Conservation (phyloP, 2,797 vertebrate genomes). For the Catostomus latipinnis region DNA sequence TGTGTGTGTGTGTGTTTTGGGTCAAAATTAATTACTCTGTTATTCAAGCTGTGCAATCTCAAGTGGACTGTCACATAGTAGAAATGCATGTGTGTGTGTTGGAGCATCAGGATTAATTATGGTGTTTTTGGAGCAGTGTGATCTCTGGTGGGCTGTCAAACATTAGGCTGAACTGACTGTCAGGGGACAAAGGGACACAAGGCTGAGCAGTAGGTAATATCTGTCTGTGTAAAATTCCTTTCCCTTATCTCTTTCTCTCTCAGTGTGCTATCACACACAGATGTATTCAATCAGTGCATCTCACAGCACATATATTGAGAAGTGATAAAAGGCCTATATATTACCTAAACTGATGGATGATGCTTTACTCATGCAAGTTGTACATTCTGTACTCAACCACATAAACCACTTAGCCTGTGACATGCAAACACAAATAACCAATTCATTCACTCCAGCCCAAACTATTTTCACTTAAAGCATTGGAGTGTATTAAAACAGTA, state of each 20-base stretch:
- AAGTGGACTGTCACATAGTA: slow-evolving; percentile 49
- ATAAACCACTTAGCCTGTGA: not conserved
- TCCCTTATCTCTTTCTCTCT: not conserved
- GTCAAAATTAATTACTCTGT: slow-evolving; percentile 61
- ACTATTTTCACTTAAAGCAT: no score
- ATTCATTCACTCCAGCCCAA: not conserved
- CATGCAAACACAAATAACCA: not conserved
- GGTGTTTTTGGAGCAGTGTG: slow-evolving; percentile 40
- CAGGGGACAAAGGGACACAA: slow-evolving; percentile 28
- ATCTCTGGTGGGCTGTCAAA: slow-evolving; percentile 47
- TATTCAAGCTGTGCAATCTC: slow-evolving; percentile 58
- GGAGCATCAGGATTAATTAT: slow-evolving; percentile 52
- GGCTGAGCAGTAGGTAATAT: slow-evolving; percentile 25
- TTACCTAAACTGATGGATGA: not conserved
- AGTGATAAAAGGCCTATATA: no score
- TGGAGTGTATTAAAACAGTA: slow-evolving; percentile 10
- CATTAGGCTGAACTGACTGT: slow-evolving; percentile 33
- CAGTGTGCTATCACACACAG: not conserved
- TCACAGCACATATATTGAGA: not conserved
- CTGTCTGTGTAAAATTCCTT: slow-evolving; percentile 19
- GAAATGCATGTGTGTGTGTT: slow-evolving; percentile 41
- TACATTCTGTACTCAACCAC: not conserved
- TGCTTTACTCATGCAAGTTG: not conserved
- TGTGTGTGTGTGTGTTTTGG: slow-evolving; percentile 44
- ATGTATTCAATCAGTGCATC: not conserved